Evolutionary conservation across 2,797 vertebrate genomes (phyloP).

Genomic region (Brotula barbata): DNA sequence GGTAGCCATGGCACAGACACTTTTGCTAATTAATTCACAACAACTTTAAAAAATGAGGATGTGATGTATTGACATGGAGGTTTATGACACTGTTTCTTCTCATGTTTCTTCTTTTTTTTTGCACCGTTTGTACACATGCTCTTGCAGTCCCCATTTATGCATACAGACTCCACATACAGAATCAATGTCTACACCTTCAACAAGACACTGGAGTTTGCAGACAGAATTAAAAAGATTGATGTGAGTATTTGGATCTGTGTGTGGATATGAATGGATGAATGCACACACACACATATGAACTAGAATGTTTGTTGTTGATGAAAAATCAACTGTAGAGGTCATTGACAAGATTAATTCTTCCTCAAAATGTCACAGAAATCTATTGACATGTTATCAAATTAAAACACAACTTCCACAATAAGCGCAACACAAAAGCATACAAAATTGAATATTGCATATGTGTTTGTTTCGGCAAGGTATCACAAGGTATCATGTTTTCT

Average conservation of each 20-base stretch:
- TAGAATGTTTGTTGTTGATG: no score
- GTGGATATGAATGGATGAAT: not conserved
- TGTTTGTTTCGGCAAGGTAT: no score
- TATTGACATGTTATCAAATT: no score
- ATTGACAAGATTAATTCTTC: no score
- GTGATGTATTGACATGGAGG: not conserved
- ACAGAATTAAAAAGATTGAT: slow-evolving; percentile 92
- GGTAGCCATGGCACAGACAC: no score
- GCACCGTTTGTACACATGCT: slow-evolving; percentile 1
- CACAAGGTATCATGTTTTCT: slow-evolving; percentile 16
- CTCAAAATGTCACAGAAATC: no score
- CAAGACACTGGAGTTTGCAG: slow-evolving; percentile 89
- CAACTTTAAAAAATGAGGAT: not conserved
- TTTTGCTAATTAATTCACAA: no score
- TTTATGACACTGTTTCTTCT: not conserved
- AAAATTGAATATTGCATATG: no score
- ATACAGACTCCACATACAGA: slow-evolving; percentile 89
- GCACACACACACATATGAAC: no score
- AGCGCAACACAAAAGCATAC: no score
- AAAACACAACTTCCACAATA: no score
- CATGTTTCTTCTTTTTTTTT: slow-evolving; percentile 5
- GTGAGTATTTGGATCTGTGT: slow-evolving; percentile 78
- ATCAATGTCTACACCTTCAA: slow-evolving; percentile 95
- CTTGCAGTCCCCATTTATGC: slow-evolving; percentile 86
- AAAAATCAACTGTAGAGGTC: no score